phyloP scores from a whole-genome alignment of 2,113 vertebrate genomes.

The Artemisiospiza belli region DNA sequence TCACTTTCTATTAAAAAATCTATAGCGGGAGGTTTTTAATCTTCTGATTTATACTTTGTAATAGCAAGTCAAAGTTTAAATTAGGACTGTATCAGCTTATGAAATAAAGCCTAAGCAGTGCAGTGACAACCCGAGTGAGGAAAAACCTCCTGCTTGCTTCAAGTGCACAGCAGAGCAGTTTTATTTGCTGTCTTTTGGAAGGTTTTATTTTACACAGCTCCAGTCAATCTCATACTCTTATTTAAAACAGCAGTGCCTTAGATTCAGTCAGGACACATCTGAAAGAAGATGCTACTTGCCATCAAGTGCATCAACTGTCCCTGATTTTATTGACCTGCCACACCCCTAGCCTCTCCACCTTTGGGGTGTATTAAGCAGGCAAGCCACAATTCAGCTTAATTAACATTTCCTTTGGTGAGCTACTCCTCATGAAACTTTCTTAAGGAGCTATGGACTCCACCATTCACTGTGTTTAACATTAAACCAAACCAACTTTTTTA shows the following conservation, averaged over 20 bases:
- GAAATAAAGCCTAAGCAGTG: slow-evolving; percentile 19
- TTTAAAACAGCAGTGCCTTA: not conserved
- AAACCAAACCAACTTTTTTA: not conserved
- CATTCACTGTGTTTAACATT: not conserved
- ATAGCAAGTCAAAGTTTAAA: slow-evolving; percentile 66
- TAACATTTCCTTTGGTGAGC: not conserved
- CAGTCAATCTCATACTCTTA: not conserved
- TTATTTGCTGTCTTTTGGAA: not conserved
- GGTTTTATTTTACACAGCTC: not conserved
- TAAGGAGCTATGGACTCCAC: not conserved
- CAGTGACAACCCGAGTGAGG: not conserved
- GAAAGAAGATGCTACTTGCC: not conserved
- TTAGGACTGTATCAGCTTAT: slow-evolving; percentile 29
- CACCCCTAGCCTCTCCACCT: not conserved
- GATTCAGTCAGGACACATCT: not conserved
- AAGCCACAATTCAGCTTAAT: not conserved
- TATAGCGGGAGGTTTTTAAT: slow-evolving; percentile 50
- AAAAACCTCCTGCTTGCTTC: not conserved
- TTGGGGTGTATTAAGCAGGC: not conserved
- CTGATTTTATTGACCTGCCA: not conserved
- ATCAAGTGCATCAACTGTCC: not conserved
- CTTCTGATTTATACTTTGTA: slow-evolving; percentile 41
- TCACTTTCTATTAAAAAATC: slow-evolving; percentile 68
- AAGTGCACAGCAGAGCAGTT: not conserved
- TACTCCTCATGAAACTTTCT: not conserved